Conservation (phyloP, 1,140 invertebrate genomes). For the Danaus melanippus region DNA sequence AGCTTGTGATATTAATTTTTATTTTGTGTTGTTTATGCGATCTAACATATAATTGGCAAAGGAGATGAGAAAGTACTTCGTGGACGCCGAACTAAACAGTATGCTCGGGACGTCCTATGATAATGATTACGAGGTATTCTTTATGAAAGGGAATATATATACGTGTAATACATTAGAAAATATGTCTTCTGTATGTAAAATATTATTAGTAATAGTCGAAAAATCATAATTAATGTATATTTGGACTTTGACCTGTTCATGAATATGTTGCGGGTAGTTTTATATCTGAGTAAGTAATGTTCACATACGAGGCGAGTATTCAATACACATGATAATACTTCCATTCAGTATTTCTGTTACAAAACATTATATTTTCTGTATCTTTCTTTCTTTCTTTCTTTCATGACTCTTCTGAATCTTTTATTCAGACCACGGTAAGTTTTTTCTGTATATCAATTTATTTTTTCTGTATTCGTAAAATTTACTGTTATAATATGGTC, state of each 20-base stretch:
- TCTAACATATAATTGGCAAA: slow-evolving; percentile 69
- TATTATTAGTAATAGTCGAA: too few species aligned
- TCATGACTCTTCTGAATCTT: slow-evolving; percentile 57
- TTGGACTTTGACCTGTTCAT: too few species aligned
- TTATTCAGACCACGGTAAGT: slow-evolving; percentile 36
- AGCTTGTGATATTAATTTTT: slow-evolving; percentile 22
- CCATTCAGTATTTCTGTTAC: slow-evolving; percentile 61
- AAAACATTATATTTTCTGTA: slow-evolving; percentile 40
- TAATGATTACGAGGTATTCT: slow-evolving; percentile 75
- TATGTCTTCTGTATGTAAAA: too few species aligned
- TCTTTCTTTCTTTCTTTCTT: slow-evolving; percentile 32
- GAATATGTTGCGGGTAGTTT: too few species aligned
- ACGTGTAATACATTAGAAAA: slow-evolving; percentile 8
- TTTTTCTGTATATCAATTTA: slow-evolving; percentile 19
- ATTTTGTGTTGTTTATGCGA: slow-evolving; percentile 56
- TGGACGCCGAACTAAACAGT: slow-evolving; percentile 80
- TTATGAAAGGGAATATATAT: slow-evolving; percentile 5
- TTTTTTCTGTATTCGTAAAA: slow-evolving; percentile 4
- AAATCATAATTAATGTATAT: too few species aligned
- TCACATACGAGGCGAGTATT: too few species aligned
- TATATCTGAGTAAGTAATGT: too few species aligned
- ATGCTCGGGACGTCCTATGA: slow-evolving; percentile 78
- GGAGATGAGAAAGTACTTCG: slow-evolving; percentile 81
- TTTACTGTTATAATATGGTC: too few species aligned
- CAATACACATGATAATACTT: slow-evolving; percentile 17